Base-by-base conservation (phyloP, 2,113 vertebrate species). In the Agapornis roseicollis region DNA sequence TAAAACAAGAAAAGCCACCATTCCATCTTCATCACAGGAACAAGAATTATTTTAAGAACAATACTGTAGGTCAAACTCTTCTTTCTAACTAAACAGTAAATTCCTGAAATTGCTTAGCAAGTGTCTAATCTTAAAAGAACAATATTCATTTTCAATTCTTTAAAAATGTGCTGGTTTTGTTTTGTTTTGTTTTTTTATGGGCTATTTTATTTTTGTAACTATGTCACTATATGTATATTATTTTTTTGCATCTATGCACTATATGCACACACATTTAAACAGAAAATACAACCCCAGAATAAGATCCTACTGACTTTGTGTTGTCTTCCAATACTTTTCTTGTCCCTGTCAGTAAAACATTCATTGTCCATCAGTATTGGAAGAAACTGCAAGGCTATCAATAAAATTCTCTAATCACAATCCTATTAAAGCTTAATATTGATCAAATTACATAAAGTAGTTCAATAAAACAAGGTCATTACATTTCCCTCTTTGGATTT, bases 401-500 rank as follows among this genome's bases (percentile, higher is more conserved):
- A 89, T 77, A 77, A 96, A 96, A 85, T 68, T 95, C 50, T 86
- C 61, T 86, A 93, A 92, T 92, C 74, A 78, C 56, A 81, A 88
- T 79, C 25, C 82, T 81, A 93, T 88, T 96, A 94, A 92, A 97
- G 61, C 42, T 90, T 84, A 90, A 80, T 65, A 97, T 93, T 92
- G 95, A 97, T 96, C 88, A 95, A 95, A 95, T 94, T 96, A 95
- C 39, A 89, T 96, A 93, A 93, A 92, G 52, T 83, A 31, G 89
- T 90, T 96, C 96, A 91, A 97, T 94, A 91, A 87, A 95, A 86
- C 81, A 96, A 95, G 76, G 93, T 93, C 90, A 91, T 96, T 89
- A 94, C 39, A 83, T 84, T 85, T 94, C 23, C 23, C 18, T 87
- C 28, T 94, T 71, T 89, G 73, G 39, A 84, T 86, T 85, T 85